phyloP scores from a whole-genome alignment of 2,888 invertebrate species.

The Neelides folsomi region DNA sequence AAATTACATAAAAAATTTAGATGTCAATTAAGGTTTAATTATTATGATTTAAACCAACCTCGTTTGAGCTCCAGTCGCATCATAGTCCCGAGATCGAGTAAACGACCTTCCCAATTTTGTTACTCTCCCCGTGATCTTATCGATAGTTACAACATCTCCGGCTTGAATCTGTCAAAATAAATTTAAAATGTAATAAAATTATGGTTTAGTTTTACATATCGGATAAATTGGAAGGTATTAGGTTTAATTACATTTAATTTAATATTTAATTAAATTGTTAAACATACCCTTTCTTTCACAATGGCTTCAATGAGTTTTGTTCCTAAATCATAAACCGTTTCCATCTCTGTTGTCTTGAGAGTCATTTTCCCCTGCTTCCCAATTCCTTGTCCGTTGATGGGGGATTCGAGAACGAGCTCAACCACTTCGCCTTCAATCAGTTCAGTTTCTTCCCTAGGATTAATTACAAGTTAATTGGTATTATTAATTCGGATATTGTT shows the following conservation, averaged over 20 bases:
- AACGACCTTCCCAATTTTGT: slow-evolving; percentile 84
- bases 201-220: not conserved
- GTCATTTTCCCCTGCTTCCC: slow-evolving; percentile 63
- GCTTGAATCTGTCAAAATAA: slow-evolving; percentile 53
- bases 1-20: slow-evolving; percentile 22
- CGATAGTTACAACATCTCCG: slow-evolving; percentile 94
- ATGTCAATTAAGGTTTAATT: not conserved
- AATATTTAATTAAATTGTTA: not conserved
- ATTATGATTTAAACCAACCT: slow-evolving; percentile 17
- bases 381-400: slow-evolving; percentile 72
- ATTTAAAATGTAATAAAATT: not conserved
- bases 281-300: slow-evolving; percentile 74
- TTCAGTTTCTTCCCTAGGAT: slow-evolving; percentile 96
- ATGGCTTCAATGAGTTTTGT: slow-evolving; percentile 95
- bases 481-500: not conserved
- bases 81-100: slow-evolving; percentile 90
- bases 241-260: slow-evolving; percentile 1
- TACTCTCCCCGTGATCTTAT: slow-evolving; percentile 93
- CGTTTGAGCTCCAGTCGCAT: slow-evolving; percentile 71
- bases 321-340: slow-evolving; percentile 96
- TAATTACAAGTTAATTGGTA: no score
- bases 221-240: not conserved
- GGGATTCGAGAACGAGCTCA: slow-evolving; percentile 88
- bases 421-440: slow-evolving; percentile 99
- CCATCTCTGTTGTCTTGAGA: slow-evolving; percentile 98